These are phyloP conservation scores for Agrilus biguttatus DNA, from an alignment of 2,888 invertebrate species.

Conservation along the genomic window DNA sequence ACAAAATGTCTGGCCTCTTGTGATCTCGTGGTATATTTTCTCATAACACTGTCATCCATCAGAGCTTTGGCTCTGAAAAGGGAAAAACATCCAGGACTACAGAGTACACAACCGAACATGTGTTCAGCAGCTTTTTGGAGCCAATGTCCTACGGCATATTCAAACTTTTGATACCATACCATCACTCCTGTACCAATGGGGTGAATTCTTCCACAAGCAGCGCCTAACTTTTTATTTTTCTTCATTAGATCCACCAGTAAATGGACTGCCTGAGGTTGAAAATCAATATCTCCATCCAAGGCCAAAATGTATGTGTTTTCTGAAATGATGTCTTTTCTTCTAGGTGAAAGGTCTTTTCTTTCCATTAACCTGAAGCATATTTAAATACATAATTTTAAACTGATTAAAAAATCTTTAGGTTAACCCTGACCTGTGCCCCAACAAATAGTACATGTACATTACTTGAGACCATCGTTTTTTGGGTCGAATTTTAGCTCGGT, in stretches of 20 bases:
- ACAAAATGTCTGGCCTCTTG: slow-evolving; percentile 72
- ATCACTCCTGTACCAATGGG: slow-evolving; percentile 54
- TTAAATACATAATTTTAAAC: not conserved
- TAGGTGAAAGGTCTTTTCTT: slow-evolving; percentile 23
- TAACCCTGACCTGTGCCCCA: slow-evolving; percentile 68
- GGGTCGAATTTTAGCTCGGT: slow-evolving; percentile 74
- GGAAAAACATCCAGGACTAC: slow-evolving; percentile 86
- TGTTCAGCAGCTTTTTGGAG: slow-evolving; percentile 86
- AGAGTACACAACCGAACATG: slow-evolving; percentile 78
- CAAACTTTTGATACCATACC: slow-evolving; percentile 51
- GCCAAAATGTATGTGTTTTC: slow-evolving; percentile 73
- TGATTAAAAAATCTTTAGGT: slow-evolving; percentile 5
- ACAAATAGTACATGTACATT: slow-evolving; percentile 88
- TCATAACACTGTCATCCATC: slow-evolving; percentile 85
- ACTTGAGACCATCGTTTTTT: slow-evolving; percentile 91
- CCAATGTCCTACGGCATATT: slow-evolving; percentile 89
- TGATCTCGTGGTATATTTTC: slow-evolving; percentile 67
- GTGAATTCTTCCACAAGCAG: slow-evolving; percentile 82
- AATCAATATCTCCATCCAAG: slow-evolving; percentile 81
- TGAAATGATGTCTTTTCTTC: slow-evolving; percentile 23
- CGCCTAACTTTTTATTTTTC: slow-evolving; percentile 62
- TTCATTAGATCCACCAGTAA: slow-evolving; percentile 75
- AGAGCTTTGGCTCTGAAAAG: slow-evolving; percentile 76
- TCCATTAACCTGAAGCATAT: slow-evolving; percentile 20
- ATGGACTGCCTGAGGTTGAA: slow-evolving; percentile 66